phyloP scores from a whole-genome alignment of 2,797 vertebrate species.

The Hydrocynus forskahlii region DNA sequence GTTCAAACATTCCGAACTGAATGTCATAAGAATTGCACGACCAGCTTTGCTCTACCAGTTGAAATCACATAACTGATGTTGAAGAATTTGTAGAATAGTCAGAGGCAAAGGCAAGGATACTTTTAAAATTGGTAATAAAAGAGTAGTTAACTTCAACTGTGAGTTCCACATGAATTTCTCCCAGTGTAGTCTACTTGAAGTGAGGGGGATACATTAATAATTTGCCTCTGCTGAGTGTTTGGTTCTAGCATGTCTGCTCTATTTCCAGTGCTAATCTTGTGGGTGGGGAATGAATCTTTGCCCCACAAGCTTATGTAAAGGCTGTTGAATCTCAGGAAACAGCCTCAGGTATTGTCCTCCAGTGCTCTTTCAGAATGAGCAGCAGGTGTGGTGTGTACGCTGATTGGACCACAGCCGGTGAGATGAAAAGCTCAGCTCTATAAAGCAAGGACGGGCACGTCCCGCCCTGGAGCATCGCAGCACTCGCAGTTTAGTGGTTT shows the following conservation, averaged over 20 bases:
- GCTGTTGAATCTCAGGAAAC: constrained; percentile 7
- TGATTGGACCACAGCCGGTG: constrained; percentile 16
- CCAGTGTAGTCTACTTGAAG: neutral
- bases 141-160: neutral
- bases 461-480: constrained; percentile 1
- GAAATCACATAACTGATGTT: too few species aligned
- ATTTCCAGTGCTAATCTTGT: neutral
- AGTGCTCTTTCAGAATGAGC: neutral
- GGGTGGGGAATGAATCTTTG: neutral
- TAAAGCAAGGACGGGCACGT: constrained; percentile 9
- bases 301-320: neutral
- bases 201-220: constrained; percentile 1
- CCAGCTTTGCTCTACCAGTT: too few species aligned
- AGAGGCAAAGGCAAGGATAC: too few species aligned
- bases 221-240: neutral
- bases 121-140: too few species aligned
- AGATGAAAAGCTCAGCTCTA: constrained; percentile 2
- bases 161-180: neutral
- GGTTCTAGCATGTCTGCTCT: constrained; percentile 33
- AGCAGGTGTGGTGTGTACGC: constrained; percentile 10
- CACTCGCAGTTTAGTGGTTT: neutral
- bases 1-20: too few species aligned
- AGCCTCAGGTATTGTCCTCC: constrained; percentile 28
- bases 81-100: too few species aligned
- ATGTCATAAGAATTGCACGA: too few species aligned